Evolutionary conservation across 2,888 invertebrate species (phyloP), one percentile per base, ranked within the genome.

Genomic region (Alcis repandata): DNA sequence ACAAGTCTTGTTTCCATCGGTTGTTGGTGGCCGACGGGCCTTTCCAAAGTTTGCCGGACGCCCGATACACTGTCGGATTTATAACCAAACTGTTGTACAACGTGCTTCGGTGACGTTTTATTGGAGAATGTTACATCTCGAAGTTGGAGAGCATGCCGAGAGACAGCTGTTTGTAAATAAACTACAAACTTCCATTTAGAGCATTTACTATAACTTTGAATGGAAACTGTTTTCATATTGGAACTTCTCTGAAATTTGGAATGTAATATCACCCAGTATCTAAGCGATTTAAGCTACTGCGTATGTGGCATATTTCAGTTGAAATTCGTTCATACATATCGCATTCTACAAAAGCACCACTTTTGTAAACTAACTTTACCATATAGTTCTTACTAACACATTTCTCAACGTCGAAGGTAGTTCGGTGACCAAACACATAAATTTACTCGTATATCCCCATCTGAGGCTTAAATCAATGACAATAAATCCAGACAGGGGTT

Each of bases 1-100:
- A 78, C 79, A 79, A 84, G 83, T 84, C 84, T 82, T 83, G 82
- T 83, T 86, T 88, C 85, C 85, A 84, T 86, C 85, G 83, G 85
- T 83, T 84, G 83, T 85, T 81, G 84, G 75, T 70, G 75, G 69
- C 81, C 79, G 84, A 81, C 82, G 79, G 79, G 80, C 79, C 79
- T 81, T 80, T 78, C 73, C 72, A 82, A 89, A 88, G 83, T 88
- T 87, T 63, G 63, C 69, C 80, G 72, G 71, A 76, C 74, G 68
- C 75, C 76, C 76, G 70, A 80, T 83, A 78, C 75, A 73, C 76
- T 79, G 74, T 78, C 70, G 66, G 75, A 76, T 76, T 77, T 77
- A 72, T 76, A 68, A 60, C 66, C 56, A 48, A 70, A 72, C 62
- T 68, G 65, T 59, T 66, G 62, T 61, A 57, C 40, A 60, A 59